Conservation (phyloP, 1,140 invertebrate species). For the Tachypleus tridentatus region DNA sequence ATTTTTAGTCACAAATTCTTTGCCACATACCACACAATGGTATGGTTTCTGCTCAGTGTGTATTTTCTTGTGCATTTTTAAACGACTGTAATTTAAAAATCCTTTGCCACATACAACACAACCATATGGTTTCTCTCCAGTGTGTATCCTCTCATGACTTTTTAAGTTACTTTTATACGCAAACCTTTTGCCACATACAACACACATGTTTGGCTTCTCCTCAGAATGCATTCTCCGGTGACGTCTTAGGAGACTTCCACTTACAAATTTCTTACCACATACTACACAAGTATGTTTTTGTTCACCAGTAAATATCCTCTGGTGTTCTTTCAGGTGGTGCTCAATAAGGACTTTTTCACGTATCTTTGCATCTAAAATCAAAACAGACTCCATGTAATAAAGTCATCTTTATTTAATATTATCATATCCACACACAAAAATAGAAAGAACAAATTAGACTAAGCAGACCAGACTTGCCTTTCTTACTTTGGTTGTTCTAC, state of each 20-base stretch:
- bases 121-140: not conserved
- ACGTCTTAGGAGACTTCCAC: not conserved
- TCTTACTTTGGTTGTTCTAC: no score
- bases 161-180: not conserved
- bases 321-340: no score
- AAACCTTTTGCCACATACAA: not conserved
- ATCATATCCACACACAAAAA: no score
- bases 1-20: no score
- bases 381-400: no score
- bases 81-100: constrained; percentile 4
- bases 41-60: constrained; percentile 59
- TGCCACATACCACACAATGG: constrained; percentile 74
- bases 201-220: not conserved
- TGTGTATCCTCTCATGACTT: not conserved
- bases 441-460: no score
- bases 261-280: not conserved
- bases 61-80: constrained; percentile 24
- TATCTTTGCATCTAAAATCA: no score
- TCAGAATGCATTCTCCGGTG: not conserved
- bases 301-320: no score
- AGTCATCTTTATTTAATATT: no score
- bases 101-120: not conserved
- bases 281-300: not conserved
- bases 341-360: no score
- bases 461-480: no score